Evolutionary conservation across 2,888 invertebrate genomes (phyloP).

Genomic region (Iselma pallidipennis): DNA sequence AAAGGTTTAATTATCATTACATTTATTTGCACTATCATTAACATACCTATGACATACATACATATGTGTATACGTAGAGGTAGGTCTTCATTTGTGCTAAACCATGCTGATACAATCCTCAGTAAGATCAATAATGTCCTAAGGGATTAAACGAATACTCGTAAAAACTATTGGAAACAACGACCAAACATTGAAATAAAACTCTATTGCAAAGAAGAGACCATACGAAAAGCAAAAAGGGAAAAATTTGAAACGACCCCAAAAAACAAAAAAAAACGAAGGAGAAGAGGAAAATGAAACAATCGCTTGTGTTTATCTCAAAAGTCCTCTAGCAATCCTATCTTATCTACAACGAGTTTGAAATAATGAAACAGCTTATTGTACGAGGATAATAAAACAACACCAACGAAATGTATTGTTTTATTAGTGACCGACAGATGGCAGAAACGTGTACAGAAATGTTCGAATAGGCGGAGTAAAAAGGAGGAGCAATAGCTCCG

Average conservation of each 20-base stretch:
- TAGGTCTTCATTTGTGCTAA: not conserved
- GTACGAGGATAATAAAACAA: conserved; percentile 48
- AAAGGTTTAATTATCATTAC: too few relatives aligned
- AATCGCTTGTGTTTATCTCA: conserved; percentile 40
- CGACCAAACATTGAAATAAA: not conserved
- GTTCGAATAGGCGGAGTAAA: conserved; percentile 41
- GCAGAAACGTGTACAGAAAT: conserved; percentile 44
- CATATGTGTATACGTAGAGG: too few relatives aligned
- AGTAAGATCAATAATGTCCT: conserved; percentile 22
- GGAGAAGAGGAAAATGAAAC: conserved; percentile 28
- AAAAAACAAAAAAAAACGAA: not conserved
- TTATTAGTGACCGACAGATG: conserved; percentile 49
- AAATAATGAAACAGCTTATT: conserved; percentile 52
- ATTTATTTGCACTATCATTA: too few relatives aligned
- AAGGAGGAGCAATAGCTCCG: conserved; percentile 48
- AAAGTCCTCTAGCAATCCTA: conserved; percentile 42
- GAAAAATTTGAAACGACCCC: not conserved
- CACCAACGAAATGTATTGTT: conserved; percentile 35
- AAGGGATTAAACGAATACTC: conserved; percentile 12
- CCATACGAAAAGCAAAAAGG: conserved; percentile 16
- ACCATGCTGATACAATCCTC: not conserved
- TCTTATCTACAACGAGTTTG: conserved; percentile 49
- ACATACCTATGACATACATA: too few relatives aligned
- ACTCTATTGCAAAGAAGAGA: not conserved
- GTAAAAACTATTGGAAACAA: not conserved